A percentile compares a stretch with the other conserved stretches of the same genome.
These are phyloP conservation scores for Merodon equestris DNA, from an alignment of 2,888 invertebrate species.

Conservation along the genomic window DNA sequence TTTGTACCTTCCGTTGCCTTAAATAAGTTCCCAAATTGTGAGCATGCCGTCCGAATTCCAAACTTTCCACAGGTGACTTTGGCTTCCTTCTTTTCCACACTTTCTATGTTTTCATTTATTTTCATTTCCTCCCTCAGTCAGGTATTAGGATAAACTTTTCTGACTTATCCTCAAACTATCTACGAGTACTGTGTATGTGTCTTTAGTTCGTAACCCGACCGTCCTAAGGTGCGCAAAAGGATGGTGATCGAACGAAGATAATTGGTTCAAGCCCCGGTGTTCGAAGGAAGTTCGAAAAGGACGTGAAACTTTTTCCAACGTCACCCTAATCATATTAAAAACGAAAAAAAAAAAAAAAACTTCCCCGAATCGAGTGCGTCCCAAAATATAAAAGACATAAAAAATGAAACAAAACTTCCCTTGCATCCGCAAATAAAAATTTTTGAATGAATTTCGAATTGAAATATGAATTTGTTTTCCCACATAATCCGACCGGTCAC, in stretches of 20 bases:
- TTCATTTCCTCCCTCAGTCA: background rate
- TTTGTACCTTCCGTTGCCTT: background rate
- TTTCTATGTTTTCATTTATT: background rate
- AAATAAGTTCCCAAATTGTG: conserved; percentile 51
- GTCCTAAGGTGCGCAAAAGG: conserved; percentile 25
- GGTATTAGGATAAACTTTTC: conserved; percentile 45
- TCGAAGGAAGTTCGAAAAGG: conserved; percentile 29
- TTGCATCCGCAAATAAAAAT: conserved; percentile 16
- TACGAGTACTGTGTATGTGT: conserved; percentile 16
- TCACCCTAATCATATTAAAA: conserved; percentile 46
- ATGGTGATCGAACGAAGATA: conserved; percentile 62
- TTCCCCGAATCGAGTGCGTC: background rate
- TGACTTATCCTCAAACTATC: conserved; percentile 38
- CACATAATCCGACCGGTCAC: too few relatives aligned
- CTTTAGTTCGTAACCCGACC: background rate
- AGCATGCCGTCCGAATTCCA: conserved; percentile 30
- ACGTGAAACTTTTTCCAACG: conserved; percentile 22
- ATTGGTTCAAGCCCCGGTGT: conserved; percentile 46
- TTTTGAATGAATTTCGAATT: conserved; percentile 52
- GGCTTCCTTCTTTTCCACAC: conserved; percentile 10
- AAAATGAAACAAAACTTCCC: conserved; percentile 14
- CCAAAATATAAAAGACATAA: conserved; percentile 1
- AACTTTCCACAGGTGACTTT: conserved; percentile 44
- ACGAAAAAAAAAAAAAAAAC: conserved; percentile 5
- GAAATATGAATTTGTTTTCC: conserved; percentile 57